These are phyloP conservation scores for Sternotherus odoratus DNA, from an alignment of 2,797 vertebrate species.

Conservation along the genomic window DNA sequence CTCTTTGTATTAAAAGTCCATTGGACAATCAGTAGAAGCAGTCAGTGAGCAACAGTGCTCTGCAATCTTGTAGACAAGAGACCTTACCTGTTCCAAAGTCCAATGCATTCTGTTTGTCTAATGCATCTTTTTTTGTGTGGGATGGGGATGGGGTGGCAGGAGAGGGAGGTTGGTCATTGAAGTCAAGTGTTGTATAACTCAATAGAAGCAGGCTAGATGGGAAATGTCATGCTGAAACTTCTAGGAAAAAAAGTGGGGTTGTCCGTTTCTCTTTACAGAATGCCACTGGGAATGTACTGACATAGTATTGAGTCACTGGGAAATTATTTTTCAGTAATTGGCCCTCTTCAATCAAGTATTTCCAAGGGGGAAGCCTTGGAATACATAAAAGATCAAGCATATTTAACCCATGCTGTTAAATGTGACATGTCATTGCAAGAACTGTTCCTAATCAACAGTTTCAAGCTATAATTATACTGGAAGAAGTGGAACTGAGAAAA, in stretches of 20 bases:
- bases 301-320: background rate
- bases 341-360: background rate
- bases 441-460: slow-evolving; percentile 31
- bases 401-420: background rate
- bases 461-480: background rate
- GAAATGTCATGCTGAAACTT: background rate
- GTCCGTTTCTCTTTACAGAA: accelerated
- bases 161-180: background rate
- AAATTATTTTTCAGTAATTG: background rate
- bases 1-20: slow-evolving; percentile 40
- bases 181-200: background rate
- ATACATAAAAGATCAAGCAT: background rate
- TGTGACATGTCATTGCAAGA: background rate
- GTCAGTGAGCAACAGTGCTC: background rate
- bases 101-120: background rate
- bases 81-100: background rate
- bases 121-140: background rate
- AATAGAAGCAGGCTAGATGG: background rate
- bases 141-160: too few relatives aligned
- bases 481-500: background rate
- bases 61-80: background rate
- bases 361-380: background rate
- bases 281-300: background rate
- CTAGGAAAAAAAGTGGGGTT: background rate
- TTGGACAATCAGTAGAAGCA: slow-evolving; percentile 20